Conservation (phyloP, 1,140 invertebrate species). For the Drosophila melanica region DNA sequence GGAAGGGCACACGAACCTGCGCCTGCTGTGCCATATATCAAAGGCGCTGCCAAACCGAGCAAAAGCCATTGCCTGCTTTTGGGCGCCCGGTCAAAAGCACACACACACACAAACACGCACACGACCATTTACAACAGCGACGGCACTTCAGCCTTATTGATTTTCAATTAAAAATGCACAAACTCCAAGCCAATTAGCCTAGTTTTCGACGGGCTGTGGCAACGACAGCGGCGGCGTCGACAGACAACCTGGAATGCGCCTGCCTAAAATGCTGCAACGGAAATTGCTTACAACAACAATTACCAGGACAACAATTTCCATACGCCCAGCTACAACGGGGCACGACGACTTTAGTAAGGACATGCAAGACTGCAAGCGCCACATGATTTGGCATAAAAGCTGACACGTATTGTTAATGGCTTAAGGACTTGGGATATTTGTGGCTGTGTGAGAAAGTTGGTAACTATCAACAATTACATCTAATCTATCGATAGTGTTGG, state of each 20-base stretch:
- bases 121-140: slow-evolving; percentile 8
- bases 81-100: neutral
- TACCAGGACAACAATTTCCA: slow-evolving; percentile 33
- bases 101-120: neutral
- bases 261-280: slow-evolving; percentile 58
- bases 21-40: slow-evolving; percentile 44
- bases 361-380: slow-evolving; percentile 7
- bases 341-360: slow-evolving; percentile 4
- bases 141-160: slow-evolving; percentile 63
- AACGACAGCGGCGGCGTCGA: slow-evolving; percentile 8
- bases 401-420: neutral
- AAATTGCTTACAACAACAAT: slow-evolving; percentile 75
- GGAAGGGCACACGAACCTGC: neutral
- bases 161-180: slow-evolving; percentile 82
- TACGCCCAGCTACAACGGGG: slow-evolving; percentile 1
- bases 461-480: too few species aligned
- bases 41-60: slow-evolving; percentile 21
- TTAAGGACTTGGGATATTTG: neutral
- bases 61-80: slow-evolving; percentile 12
- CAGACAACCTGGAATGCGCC: slow-evolving; percentile 13
- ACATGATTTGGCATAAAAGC: slow-evolving; percentile 10
- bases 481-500: too few species aligned
- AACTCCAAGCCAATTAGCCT: slow-evolving; percentile 75
- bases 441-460: too few species aligned
- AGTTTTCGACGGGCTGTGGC: slow-evolving; percentile 49